Conservation (phyloP, 2,797 vertebrate genomes). For the Peromyscus nudipes region DNA sequence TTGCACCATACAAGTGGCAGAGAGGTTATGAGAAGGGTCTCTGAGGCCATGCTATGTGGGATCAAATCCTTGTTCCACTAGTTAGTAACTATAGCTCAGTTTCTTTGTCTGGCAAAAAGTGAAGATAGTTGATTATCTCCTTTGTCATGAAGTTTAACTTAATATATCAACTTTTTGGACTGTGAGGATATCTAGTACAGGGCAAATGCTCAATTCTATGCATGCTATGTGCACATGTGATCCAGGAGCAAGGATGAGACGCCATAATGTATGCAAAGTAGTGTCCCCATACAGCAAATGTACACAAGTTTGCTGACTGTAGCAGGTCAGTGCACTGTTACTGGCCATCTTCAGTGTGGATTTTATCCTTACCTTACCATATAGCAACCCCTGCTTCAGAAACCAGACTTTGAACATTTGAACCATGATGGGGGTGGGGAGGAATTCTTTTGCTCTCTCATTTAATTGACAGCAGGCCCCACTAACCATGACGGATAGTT, state of each 20-base stretch:
- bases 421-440: background rate
- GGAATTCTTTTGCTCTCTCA: slow-evolving; percentile 24
- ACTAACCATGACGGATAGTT: background rate
- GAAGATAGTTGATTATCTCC: background rate
- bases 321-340: background rate
- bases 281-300: background rate
- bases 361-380: background rate
- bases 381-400: background rate
- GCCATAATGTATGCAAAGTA: background rate
- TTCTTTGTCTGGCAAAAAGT: slow-evolving; percentile 48
- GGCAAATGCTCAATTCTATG: background rate
- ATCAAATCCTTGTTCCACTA: background rate
- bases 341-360: background rate
- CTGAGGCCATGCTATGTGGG: background rate
- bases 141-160: slow-evolving; percentile 37
- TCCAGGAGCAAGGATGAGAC: background rate
- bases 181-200: background rate
- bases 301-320: background rate
- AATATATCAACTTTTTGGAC: background rate
- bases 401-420: background rate
- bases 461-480: background rate
- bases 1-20: background rate
- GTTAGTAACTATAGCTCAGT: background rate
- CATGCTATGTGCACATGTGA: background rate
- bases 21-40: background rate